Conservation (phyloP, 1,140 invertebrate genomes). For the Atta colombica region DNA sequence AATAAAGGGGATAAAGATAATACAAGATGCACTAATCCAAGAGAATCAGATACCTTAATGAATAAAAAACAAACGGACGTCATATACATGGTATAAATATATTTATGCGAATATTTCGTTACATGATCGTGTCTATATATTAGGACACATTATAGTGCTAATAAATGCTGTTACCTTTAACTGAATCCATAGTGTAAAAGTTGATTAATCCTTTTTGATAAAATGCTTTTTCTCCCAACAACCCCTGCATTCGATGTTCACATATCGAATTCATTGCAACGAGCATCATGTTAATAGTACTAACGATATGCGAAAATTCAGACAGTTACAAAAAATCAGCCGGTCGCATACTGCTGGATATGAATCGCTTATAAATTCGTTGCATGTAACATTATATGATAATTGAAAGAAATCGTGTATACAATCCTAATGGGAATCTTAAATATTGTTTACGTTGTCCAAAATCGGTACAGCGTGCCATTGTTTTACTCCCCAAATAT, state of each 20-base stretch:
- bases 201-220: constrained; percentile 37
- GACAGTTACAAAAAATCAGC: constrained; percentile 22
- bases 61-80: constrained; percentile 35
- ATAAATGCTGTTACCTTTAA: constrained; percentile 68
- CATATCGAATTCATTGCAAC: constrained; percentile 19
- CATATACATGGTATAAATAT: constrained; percentile 73
- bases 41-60: background rate
- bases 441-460: constrained; percentile 7
- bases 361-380: constrained; percentile 35
- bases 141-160: constrained; percentile 66
- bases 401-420: background rate
- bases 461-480: background rate
- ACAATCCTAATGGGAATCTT: constrained; percentile 7
- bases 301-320: constrained; percentile 39
- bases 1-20: background rate
- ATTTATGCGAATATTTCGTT: constrained; percentile 72
- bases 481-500: background rate
- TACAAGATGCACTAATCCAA: background rate
- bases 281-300: constrained; percentile 21
- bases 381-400: constrained; percentile 14
- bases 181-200: constrained; percentile 56
- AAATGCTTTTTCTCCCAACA: constrained; percentile 43
- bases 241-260: background rate
- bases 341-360: background rate
- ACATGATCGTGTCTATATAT: constrained; percentile 66